Conservation (phyloP, 2,888 invertebrate genomes). For the Drosophila eohydei region DNA sequence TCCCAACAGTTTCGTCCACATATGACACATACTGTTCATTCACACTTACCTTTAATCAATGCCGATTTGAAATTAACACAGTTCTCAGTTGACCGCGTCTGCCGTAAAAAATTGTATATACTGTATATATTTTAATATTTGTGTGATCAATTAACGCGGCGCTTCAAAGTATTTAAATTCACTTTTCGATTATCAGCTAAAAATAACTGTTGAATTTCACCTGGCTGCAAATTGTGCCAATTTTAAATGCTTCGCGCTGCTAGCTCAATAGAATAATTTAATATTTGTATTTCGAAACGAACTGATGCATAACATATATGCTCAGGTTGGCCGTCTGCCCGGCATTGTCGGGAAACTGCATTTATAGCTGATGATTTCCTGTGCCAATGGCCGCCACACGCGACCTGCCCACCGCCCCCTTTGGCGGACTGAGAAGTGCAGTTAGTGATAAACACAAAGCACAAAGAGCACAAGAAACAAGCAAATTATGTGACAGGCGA, state of each 20-base stretch:
- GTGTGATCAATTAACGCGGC: conserved; percentile 56
- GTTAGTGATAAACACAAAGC: conserved; percentile 54
- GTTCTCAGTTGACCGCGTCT: conserved; percentile 27
- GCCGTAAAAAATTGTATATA: conserved; percentile 19
- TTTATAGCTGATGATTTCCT: conserved; percentile 52
- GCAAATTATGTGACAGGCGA: conserved; percentile 31
- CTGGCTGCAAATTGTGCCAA: conserved; percentile 13
- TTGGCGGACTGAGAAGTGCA: conserved; percentile 39
- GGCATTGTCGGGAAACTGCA: conserved; percentile 19
- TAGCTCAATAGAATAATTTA: conserved; percentile 11
- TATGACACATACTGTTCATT: conserved; percentile 49
- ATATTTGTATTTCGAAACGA: conserved; percentile 31
- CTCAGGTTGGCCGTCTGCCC: conserved; percentile 62
- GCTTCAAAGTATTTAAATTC: conserved; percentile 21
- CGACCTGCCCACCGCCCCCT: conserved; percentile 24
- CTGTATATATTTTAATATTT: conserved; percentile 35
- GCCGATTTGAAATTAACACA: conserved; percentile 44
- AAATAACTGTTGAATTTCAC: conserved; percentile 51
- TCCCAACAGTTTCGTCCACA: conserved; percentile 30
- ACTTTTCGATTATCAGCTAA: conserved; percentile 22
- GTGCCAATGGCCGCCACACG: conserved; percentile 74
- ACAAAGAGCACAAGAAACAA: conserved; percentile 33
- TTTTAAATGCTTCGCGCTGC: conserved; percentile 13
- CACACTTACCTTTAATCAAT: conserved; percentile 67
- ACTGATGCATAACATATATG: conserved; percentile 3